Conservation (phyloP, 2,797 vertebrate genomes). For the Artibeus lituratus region DNA sequence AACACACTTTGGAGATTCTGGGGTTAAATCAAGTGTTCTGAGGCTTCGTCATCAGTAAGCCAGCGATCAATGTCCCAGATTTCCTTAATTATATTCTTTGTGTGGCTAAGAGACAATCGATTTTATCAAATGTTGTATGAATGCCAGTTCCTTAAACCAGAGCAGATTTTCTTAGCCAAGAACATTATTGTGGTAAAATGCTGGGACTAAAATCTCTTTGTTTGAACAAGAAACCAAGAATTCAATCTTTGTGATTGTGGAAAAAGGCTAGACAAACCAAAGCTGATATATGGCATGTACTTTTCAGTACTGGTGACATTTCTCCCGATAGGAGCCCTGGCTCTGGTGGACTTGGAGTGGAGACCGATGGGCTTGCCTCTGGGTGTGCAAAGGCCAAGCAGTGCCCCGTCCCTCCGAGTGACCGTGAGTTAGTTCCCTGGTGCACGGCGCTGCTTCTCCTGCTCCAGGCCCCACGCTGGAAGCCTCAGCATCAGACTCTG, state of each 20-base stretch:
- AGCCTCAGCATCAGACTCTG: not conserved
- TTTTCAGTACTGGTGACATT: not conserved
- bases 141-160: constrained; percentile 3
- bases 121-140: constrained; percentile 15
- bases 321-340: not conserved
- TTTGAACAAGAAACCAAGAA: not conserved
- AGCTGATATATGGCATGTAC: not conserved
- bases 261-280: not conserved
- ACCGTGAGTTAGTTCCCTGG: not conserved
- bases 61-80: not conserved
- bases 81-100: constrained; percentile 30
- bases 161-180: constrained; percentile 1
- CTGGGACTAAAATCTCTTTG: not conserved
- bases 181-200: not conserved
- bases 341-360: not conserved
- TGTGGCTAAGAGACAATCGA: not conserved
- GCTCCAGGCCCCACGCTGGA: not conserved
- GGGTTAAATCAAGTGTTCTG: not conserved
- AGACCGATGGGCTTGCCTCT: not conserved
- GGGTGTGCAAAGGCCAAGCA: not conserved
- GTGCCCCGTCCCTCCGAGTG: not conserved
- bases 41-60: not conserved
- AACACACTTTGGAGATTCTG: not conserved
- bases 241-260: not conserved
- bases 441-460: not conserved